Evolutionary conservation across 1,140 invertebrate species (phyloP), one percentile per base, ranked within the genome.

Genomic region (Zaprionus davidi): DNA sequence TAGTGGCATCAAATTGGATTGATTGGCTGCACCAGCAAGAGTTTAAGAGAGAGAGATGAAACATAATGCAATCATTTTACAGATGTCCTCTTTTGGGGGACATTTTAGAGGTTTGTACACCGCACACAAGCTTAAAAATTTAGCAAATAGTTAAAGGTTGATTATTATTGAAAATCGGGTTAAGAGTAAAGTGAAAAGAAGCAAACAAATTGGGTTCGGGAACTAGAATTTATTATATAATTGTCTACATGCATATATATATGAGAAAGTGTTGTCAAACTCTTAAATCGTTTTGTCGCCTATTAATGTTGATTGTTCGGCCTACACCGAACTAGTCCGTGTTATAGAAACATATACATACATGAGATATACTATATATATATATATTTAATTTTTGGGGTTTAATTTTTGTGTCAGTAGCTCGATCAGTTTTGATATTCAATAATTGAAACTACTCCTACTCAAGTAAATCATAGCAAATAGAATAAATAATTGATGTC

Each of bases 1-100:
- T 49, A 92, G 91, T 58, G 91, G 91, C 55, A 92, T 92, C 58
- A 92, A 92, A 59, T 63, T 92, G 74, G 87, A 92, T 46, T 84
- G 53, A 72, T 22, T 38, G 11, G 46, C 46, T 17, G 20, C 46
- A 51, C 3, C 15, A n/a, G 36, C 5, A 55, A 55, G 41, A 20
- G 46, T 51, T 49, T 28, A 9, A n/a, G 24, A 64, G 22, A 51
- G 63, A 46, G 63, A 46, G 63, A 63, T 53, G 64, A 77, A 73
- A 70, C 26, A 74, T 73, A 77, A 73, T 80, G 69, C 73, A 77
- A 77, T 78, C 70, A 78, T 81, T 81, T 74, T 78, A 74, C 59
- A 57, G 57, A 44, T 65, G 51, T 67, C 53, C 31, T 15, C 46
- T 15, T 44, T 44, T 62, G 57, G 11, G 34, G 70, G 57, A 57